Conservation (phyloP, 2,113 vertebrate genomes). For the Cygnus atratus region DNA sequence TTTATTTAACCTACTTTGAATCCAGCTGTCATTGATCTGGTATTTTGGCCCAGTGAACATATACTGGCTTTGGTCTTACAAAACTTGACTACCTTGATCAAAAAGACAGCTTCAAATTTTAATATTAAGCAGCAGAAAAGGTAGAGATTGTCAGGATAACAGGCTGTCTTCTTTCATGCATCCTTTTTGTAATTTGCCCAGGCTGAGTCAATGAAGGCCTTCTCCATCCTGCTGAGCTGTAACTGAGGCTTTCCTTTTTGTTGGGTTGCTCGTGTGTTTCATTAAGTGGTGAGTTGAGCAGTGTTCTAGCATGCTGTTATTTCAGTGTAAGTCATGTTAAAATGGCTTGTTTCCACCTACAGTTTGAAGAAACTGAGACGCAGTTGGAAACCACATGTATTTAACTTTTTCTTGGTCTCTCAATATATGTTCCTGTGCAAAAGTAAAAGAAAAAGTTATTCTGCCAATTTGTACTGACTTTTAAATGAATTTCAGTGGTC, state of each 20-base stretch:
- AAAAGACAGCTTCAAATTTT: background rate
- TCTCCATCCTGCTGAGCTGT: background rate
- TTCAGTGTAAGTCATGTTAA: background rate
- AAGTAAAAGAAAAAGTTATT: background rate
- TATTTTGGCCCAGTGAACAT: background rate
- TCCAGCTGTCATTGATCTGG: background rate
- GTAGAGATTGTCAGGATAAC: background rate
- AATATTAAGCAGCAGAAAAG: background rate
- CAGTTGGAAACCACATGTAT: background rate
- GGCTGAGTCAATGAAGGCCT: background rate
- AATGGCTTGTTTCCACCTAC: background rate
- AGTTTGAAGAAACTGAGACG: background rate
- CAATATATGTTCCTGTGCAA: background rate
- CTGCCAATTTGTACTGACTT: background rate
- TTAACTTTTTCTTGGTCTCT: background rate
- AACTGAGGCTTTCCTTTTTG: background rate
- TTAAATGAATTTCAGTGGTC: background rate
- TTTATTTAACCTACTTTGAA: background rate
- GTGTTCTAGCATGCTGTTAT: accelerated
- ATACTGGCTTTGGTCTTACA: background rate
- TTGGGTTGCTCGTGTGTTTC: background rate
- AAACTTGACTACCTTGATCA: background rate
- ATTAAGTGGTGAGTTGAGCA: background rate
- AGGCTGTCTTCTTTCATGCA: background rate
- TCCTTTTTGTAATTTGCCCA: background rate